Conservation (phyloP, 2,797 vertebrate species). For the Choloepus didactylus region DNA sequence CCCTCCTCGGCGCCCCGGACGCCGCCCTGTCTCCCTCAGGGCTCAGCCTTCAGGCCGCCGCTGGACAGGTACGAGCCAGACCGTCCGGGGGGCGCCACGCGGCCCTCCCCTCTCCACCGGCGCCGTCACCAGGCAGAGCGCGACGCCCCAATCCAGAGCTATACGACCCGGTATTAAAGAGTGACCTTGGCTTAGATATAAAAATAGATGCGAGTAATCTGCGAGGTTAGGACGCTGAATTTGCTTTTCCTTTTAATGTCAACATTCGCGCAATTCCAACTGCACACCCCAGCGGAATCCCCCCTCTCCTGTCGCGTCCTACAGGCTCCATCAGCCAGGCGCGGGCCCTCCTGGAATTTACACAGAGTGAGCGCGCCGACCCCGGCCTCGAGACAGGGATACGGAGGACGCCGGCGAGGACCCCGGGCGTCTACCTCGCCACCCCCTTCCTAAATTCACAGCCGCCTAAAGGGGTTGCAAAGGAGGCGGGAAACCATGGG, state of each 20-base stretch:
- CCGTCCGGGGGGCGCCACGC: not conserved
- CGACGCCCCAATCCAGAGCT: not conserved
- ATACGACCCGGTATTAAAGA: not conserved
- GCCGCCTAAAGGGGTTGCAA: not conserved
- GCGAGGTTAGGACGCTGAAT: not conserved
- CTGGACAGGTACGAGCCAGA: not conserved
- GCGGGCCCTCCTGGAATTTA: not conserved
- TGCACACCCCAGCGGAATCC: not conserved
- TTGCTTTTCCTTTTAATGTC: not conserved
- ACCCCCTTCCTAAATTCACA: not conserved
- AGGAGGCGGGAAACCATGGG: not conserved
- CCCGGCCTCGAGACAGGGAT: not conserved
- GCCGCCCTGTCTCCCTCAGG: not conserved
- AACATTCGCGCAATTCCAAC: not conserved
- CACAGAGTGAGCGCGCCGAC: not conserved
- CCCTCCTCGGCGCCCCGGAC: constrained; percentile 35
- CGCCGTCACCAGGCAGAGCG: not conserved
- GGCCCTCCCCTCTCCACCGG: not conserved
- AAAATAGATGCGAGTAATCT: constrained; percentile 56
- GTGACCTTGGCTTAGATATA: constrained; percentile 74
- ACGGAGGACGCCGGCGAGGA: not conserved
- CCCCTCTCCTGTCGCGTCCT: not conserved
- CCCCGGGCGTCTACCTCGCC: not conserved
- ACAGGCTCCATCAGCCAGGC: not conserved
- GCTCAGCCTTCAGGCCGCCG: not conserved